These are phyloP conservation scores for Chaunax sp. DNA, from an alignment of 2,797 vertebrate species.

Conservation along the genomic window DNA sequence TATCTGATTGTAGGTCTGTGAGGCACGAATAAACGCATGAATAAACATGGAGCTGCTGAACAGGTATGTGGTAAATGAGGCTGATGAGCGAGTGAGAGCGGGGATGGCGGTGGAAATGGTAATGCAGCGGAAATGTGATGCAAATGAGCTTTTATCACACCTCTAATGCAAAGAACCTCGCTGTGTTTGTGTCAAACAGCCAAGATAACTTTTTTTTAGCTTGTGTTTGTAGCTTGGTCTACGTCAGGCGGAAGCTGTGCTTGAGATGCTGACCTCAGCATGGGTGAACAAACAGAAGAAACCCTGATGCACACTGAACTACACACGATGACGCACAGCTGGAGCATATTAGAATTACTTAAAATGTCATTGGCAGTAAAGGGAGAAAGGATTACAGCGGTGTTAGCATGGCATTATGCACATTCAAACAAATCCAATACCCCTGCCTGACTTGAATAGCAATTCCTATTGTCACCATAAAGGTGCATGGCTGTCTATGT, in stretches of 20 bases:
- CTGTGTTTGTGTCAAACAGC: conserved; percentile 18
- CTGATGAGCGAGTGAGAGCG: conserved; percentile 51
- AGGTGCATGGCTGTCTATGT: conserved; percentile 8
- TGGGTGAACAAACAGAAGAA: conserved; percentile 13
- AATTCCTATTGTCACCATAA: conserved; percentile 27
- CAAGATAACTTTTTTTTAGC: conserved; percentile 10
- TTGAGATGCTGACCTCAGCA: conserved; percentile 21
- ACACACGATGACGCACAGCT: conserved; percentile 29
- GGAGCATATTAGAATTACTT: conserved; percentile 66
- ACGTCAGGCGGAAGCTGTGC: background rate
- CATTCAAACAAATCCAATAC: conserved; percentile 65
- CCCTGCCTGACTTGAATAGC: conserved; percentile 48
- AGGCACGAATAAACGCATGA: conserved; percentile 60
- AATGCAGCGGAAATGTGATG: conserved; percentile 60
- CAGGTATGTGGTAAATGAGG: conserved; percentile 63
- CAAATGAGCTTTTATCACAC: conserved; percentile 45
- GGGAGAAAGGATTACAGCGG: conserved; percentile 63
- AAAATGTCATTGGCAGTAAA: conserved; percentile 69
- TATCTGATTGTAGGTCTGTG: conserved; percentile 62
- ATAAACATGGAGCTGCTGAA: conserved; percentile 67
- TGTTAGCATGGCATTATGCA: conserved; percentile 68
- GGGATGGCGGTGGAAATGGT: conserved; percentile 51
- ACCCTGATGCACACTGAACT: conserved; percentile 20
- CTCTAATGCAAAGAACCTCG: conserved; percentile 29
- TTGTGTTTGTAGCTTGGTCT: conserved; percentile 7